Conservation (phyloP, 2,797 vertebrate genomes). For the Microcaecilia unicolor region DNA sequence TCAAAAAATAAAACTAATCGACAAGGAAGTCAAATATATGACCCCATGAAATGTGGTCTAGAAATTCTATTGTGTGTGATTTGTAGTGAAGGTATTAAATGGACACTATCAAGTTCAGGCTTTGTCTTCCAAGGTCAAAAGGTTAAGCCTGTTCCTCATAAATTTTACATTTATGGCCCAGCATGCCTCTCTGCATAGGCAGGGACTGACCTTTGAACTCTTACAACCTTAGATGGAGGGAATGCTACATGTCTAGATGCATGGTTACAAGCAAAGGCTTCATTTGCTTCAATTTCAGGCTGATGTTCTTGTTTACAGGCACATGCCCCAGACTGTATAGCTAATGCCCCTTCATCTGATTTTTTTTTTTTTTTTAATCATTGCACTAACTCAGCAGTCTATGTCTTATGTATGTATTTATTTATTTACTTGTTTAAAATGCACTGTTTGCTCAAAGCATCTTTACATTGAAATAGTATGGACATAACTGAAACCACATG, state of each 20-base stretch:
- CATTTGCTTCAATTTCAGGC: not conserved
- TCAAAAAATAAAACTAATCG: not conserved
- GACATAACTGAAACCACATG: too few relatives aligned
- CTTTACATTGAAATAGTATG: too few relatives aligned
- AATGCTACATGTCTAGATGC: slow-evolving; percentile 15
- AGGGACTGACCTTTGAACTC: slow-evolving; percentile 30
- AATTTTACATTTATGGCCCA: slow-evolving; percentile 32
- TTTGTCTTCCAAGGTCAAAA: slow-evolving; percentile 30
- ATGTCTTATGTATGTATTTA: too few relatives aligned
- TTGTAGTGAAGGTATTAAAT: slow-evolving; percentile 25
- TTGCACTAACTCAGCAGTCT: too few relatives aligned
- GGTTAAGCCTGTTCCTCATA: slow-evolving; percentile 23
- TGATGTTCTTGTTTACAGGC: not conserved
- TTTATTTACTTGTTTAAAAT: too few relatives aligned
- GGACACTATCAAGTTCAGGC: slow-evolving; percentile 17
- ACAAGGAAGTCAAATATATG: not conserved
- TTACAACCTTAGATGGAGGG: slow-evolving; percentile 5
- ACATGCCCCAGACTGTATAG: not conserved
- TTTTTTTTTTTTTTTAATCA: too few relatives aligned
- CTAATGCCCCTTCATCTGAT: too few relatives aligned
- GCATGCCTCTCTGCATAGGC: not conserved
- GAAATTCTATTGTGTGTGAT: not conserved
- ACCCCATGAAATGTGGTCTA: not conserved
- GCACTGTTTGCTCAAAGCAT: too few relatives aligned
- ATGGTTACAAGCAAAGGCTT: not conserved